These are phyloP conservation scores for Meiosimyza decipiens DNA, from an alignment of 2,888 invertebrate species.

Conservation along the genomic window DNA sequence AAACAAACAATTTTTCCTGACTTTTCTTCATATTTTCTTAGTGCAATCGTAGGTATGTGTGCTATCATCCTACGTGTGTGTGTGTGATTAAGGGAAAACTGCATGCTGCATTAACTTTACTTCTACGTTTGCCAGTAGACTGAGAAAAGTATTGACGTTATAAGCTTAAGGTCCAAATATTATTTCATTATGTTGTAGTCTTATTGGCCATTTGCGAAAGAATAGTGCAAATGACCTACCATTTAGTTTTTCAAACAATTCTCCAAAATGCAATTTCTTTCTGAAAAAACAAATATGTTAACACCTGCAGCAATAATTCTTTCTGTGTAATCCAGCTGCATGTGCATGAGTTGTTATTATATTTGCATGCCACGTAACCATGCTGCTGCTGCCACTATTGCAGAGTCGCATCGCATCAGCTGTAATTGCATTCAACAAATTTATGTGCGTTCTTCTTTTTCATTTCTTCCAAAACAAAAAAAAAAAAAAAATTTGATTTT, in stretches of 20 bases:
- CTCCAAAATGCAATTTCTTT: too few species aligned
- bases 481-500: neutral
- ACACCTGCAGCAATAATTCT: too few species aligned
- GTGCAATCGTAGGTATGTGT: neutral
- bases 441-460: constrained; percentile 39
- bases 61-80: constrained; percentile 3
- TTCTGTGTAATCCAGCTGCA: neutral
- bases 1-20: neutral
- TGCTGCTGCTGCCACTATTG: constrained; percentile 4
- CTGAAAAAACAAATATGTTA: too few species aligned
- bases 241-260: too few species aligned
- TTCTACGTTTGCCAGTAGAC: too few species aligned
- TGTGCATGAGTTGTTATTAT: constrained; percentile 40
- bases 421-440: constrained; percentile 49
- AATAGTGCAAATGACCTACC: too few species aligned
- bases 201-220: too few species aligned
- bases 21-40: neutral
- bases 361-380: constrained; percentile 43
- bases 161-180: too few species aligned
- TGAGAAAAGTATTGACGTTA: too few species aligned
- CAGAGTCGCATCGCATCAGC: neutral
- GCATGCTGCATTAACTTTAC: too few species aligned
- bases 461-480: neutral
- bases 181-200: too few species aligned
- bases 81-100: neutral